Conservation (phyloP, 2,888 invertebrate genomes). For the Aleiodes leptofemur region DNA sequence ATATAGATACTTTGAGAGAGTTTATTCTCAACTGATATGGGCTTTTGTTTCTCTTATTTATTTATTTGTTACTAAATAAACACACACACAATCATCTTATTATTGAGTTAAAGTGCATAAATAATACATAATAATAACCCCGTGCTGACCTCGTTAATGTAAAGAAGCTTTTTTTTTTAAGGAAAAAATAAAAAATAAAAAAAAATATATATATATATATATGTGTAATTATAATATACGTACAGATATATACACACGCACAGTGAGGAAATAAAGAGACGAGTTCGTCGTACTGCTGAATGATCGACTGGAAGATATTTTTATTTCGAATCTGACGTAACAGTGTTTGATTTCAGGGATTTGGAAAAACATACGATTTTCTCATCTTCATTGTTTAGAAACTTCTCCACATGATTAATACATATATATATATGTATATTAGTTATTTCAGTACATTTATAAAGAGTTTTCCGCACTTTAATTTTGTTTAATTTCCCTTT, state of each 20-base stretch:
- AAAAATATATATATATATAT: background rate
- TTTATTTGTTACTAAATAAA: background rate
- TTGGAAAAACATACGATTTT: no score
- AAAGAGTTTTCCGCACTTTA: no score
- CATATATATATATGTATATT: no score
- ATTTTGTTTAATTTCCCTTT: no score
- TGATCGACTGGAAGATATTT: slow-evolving; percentile 30
- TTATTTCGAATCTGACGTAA: slow-evolving; percentile 26
- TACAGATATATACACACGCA: no score
- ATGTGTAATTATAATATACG: background rate
- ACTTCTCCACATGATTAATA: no score
- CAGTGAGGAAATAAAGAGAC: slow-evolving; percentile 7
- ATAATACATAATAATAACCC: slow-evolving; percentile 11
- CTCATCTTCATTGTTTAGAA: no score
- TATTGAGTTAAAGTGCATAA: background rate
- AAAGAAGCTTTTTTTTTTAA: background rate
- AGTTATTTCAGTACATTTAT: no score
- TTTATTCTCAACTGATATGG: slow-evolving; percentile 10
- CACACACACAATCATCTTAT: background rate
- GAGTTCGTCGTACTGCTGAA: slow-evolving; percentile 26
- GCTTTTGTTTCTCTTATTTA: background rate
- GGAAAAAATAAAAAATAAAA: background rate
- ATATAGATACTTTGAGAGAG: no score
- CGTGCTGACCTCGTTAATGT: background rate
- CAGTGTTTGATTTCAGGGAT: background rate